Percentiles rank a stretch among this genome's conserved stretches.
These are phyloP conservation scores for Caenorhabditis becei DNA, from an alignment of 2,888 invertebrate genomes.

Conservation along the genomic window DNA sequence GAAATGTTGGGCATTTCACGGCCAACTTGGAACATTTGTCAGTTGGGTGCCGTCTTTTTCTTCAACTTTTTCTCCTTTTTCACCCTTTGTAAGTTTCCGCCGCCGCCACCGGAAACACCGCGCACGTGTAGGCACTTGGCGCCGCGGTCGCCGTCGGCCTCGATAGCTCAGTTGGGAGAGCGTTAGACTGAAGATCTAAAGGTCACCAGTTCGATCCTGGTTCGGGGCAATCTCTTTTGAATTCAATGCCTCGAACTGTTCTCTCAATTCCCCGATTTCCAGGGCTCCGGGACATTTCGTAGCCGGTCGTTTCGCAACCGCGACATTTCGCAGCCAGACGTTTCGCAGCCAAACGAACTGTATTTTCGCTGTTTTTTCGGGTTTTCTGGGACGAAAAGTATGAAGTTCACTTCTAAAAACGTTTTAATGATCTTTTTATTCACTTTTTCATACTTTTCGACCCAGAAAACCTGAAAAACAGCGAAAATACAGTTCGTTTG, in stretches of 20 bases:
- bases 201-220: constrained; percentile 82
- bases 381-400: too few species aligned
- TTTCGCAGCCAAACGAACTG: too few species aligned
- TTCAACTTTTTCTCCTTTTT: constrained; percentile 62
- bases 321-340: too few species aligned
- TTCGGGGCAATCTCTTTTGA: constrained; percentile 72
- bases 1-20: constrained; percentile 27
- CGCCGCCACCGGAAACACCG: too few species aligned
- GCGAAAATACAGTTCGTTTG: too few species aligned
- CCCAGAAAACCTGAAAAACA: too few species aligned
- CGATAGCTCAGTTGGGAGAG: constrained; percentile 82
- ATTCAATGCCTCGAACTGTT: neutral
- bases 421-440: too few species aligned
- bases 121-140: neutral
- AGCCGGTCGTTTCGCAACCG: too few species aligned
- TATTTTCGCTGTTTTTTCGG: too few species aligned
- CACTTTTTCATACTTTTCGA: neutral
- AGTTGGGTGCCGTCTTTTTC: constrained; percentile 56
- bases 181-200: constrained; percentile 82
- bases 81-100: constrained; percentile 49
- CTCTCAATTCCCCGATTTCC: too few species aligned
- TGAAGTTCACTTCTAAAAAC: too few species aligned
- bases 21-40: constrained; percentile 53
- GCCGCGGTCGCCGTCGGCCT: neutral
- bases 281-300: too few species aligned